Evolutionary conservation across 2,113 vertebrate genomes (phyloP), one percentile per base, ranked within the genome.

Genomic region (Caranx ignobilis): DNA sequence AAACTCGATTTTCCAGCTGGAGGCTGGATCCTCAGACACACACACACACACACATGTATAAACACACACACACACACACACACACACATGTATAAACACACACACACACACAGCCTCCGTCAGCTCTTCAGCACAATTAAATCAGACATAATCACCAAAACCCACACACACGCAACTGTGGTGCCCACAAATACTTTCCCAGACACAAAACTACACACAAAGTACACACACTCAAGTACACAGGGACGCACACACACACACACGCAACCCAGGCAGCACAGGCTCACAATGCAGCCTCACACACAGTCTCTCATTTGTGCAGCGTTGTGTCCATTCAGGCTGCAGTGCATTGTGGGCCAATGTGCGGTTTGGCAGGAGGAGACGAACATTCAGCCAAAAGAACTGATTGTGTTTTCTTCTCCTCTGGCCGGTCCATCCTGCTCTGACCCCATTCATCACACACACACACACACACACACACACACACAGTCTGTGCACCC

Each of bases 321-420:
- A 73, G 70, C 65, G 52, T 68, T 65, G 73, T 76, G 74, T 79
- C 82, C 79, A 85, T 92, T 89, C 81, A 82, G 76, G 60, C 87
- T 68, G 86, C 86, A 81, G 62, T 87, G 86, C 91, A 88, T 85
- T 85, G 84, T 91, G 88, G 82, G 84, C 71, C 69, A 54, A 71
- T 62, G 79, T 76, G 72, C 75, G 64, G 61, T 84, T 85, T 89
- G 90, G 87, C 89, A 89, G 73, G 19, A 71, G 76, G 26, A 71
- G 61, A 73, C 10, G 26, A 61, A 62, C 26, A 82, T 64, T 85
- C 67, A 75, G 85, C 91, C 86, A 88, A 87, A 86, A 80, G 79
- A 47, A 85, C 78, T 74, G 84, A 90, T 88, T 87, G 87, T 77
- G 57, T 89, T 89, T 89, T 74, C 70, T 81, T 60, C 68, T 83